Evolutionary conservation across 2,113 vertebrate species (phyloP), one percentile per base, ranked within the genome.

Genomic region (Nesogale talazaci): DNA sequence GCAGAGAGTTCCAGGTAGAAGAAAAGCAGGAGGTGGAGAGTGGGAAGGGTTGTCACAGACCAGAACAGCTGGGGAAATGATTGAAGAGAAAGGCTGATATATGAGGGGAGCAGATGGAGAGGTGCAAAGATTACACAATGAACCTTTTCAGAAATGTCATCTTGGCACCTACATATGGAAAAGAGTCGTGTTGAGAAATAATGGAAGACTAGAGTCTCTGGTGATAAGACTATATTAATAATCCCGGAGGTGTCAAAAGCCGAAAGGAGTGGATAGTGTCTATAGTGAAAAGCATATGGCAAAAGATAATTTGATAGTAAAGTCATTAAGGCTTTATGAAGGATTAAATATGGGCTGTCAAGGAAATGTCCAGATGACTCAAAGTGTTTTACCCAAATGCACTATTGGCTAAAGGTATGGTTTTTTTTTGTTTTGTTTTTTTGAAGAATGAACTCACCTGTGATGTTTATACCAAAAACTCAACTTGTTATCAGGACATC

Each of bases 401-500:
- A 1, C 3, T n/a, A 11, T 65, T 79, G 52, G 9, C 59, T 3
- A 46, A 84, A 9, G 91, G 4, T 17, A 34, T 88, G n/a, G 11
- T 29, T 19, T 63, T 67, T 15, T 67, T n/a, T n/a, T n/a, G n/a
- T n/a, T n/a, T n/a, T n/a, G n/a, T n/a, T n/a, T 19, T 63, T 67
- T 15, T 67, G 27, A 67, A 67, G 72, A 79, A 22, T 12, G 22
- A 85, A 80, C 31, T 89, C 31, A 70, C 77, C 69, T 90, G 29
- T 57, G 65, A n/a, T 78, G 76, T 88, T 75, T 72, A 67, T 31
- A 27, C 20, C 85, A 27, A 59, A 72, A 88, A 91, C 36, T 88
- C 82, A 61, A 89, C 57, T 83, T 96, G 86, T 83, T 96, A 89
- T 80, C 75, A 88, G 61, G 27, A 94, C 65, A 86, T 75, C 88